Evolutionary conservation across 2,888 invertebrate genomes (phyloP).

Genomic region (Oligia fasciuncula): DNA sequence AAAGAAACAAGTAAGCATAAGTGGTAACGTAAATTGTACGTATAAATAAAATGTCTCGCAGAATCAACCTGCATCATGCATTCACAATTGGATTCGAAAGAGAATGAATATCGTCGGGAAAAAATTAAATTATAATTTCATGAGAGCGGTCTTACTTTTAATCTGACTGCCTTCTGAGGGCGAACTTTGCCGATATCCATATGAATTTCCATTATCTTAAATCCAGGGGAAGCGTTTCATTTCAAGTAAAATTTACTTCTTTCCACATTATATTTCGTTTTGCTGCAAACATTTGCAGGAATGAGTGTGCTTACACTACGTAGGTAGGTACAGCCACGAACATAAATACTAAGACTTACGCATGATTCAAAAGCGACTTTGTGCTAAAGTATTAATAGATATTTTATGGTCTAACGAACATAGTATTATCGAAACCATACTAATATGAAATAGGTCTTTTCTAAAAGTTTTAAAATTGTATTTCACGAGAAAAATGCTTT

Average conservation of each 20-base stretch:
- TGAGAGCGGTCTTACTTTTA: conserved; percentile 84
- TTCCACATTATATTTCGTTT: conserved; percentile 24
- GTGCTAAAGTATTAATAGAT: too few species aligned
- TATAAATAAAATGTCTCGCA: conserved; percentile 55
- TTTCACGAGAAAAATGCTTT: too few species aligned
- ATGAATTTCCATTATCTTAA: conserved; percentile 72
- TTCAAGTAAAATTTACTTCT: conserved; percentile 59
- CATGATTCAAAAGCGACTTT: not conserved
- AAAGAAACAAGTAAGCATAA: conserved; percentile 25
- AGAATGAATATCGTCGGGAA: conserved; percentile 72
- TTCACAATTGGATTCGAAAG: conserved; percentile 73
- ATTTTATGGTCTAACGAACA: too few species aligned
- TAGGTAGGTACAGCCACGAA: not conserved
- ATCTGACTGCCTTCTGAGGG: conserved; percentile 72
- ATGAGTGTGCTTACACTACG: conserved; percentile 25
- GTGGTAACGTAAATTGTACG: conserved; percentile 58
- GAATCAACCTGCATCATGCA: conserved; percentile 73
- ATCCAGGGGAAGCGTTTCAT: conserved; percentile 34
- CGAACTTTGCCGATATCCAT: conserved; percentile 75
- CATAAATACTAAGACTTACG: not conserved
- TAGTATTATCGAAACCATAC: too few species aligned
- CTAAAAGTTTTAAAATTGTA: too few species aligned
- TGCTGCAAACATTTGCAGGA: conserved; percentile 24
- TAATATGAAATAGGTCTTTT: too few species aligned
- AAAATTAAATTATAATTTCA: conserved; percentile 89